A percentile compares a stretch with the other conserved stretches of the same genome.
Evolutionary conservation across 2,797 vertebrate species (phyloP).

Genomic region (Notolabrus celidotus): DNA sequence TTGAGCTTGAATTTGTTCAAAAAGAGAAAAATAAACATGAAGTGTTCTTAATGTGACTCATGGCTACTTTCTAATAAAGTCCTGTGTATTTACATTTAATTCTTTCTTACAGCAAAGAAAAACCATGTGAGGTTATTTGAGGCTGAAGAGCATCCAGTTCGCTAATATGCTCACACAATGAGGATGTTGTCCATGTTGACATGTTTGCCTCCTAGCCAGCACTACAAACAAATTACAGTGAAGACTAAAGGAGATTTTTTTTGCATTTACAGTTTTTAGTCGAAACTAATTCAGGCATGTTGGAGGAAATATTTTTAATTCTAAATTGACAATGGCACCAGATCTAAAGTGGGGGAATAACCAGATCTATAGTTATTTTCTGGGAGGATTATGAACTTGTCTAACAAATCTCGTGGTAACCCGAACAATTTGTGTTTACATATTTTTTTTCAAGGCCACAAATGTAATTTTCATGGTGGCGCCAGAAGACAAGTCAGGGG

Average conservation of each 20-base stretch:
- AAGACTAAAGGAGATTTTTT: too few relatives aligned
- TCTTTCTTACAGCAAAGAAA: too few relatives aligned
- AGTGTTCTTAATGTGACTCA: slow-evolving; percentile 4
- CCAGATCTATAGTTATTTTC: background rate
- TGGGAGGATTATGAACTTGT: background rate
- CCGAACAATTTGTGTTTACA: background rate
- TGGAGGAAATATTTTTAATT: background rate
- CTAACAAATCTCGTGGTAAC: background rate
- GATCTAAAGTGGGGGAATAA: background rate
- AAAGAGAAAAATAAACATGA: slow-evolving; percentile 55
- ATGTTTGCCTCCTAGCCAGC: too few relatives aligned
- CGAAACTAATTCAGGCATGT: background rate
- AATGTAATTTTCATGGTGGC: background rate
- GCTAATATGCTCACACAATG: too few relatives aligned
- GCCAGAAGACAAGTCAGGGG: background rate
- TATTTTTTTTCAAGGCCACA: background rate
- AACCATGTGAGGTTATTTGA: too few relatives aligned
- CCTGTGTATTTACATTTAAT: background rate
- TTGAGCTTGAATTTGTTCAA: slow-evolving; percentile 22
- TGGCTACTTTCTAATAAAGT: background rate
- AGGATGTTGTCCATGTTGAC: too few relatives aligned
- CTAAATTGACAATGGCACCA: background rate
- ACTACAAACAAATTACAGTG: too few relatives aligned
- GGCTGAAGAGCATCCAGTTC: too few relatives aligned
- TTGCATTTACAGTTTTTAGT: too few relatives aligned